These are phyloP conservation scores for Phalera bucephala DNA, from an alignment of 2,888 invertebrate species.

Conservation along the genomic window DNA sequence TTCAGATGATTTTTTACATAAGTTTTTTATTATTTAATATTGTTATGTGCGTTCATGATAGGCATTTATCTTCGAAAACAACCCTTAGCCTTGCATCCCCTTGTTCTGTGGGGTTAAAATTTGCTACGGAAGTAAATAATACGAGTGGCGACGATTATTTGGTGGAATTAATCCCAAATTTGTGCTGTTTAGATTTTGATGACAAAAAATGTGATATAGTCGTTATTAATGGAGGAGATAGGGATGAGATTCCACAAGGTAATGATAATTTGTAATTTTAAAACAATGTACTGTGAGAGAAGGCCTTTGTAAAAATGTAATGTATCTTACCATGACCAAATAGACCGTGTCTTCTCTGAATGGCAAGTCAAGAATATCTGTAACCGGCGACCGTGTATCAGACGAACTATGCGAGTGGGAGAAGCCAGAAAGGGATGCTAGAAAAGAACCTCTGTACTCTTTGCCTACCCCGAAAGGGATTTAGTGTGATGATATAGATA, in stretches of 20 bases:
- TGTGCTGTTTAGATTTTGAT: constrained; percentile 53
- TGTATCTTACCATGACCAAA: too few species aligned
- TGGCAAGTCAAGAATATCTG: too few species aligned
- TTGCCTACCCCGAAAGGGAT: too few species aligned
- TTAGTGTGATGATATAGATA: too few species aligned
- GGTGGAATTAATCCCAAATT: constrained; percentile 51
- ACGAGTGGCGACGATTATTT: constrained; percentile 45
- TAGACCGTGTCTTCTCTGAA: too few species aligned
- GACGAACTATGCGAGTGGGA: too few species aligned
- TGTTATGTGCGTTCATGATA: constrained; percentile 19
- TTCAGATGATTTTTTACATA: constrained; percentile 53
- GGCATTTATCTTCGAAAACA: constrained; percentile 26
- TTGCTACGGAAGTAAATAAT: constrained; percentile 52
- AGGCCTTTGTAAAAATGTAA: too few species aligned
- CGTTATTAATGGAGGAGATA: constrained; percentile 47
- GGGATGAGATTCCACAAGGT: constrained; percentile 48
- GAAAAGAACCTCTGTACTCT: too few species aligned
- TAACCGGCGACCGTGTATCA: too few species aligned
- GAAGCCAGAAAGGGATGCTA: too few species aligned
- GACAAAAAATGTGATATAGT: constrained; percentile 50
- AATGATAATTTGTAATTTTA: constrained; percentile 3
- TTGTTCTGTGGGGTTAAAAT: constrained; percentile 45
- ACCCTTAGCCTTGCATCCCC: constrained; percentile 33
- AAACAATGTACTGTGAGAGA: too few species aligned
- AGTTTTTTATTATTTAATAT: constrained; percentile 43